Base-by-base conservation (phyloP, 2,113 vertebrate species). In the Lampris incognitus region DNA sequence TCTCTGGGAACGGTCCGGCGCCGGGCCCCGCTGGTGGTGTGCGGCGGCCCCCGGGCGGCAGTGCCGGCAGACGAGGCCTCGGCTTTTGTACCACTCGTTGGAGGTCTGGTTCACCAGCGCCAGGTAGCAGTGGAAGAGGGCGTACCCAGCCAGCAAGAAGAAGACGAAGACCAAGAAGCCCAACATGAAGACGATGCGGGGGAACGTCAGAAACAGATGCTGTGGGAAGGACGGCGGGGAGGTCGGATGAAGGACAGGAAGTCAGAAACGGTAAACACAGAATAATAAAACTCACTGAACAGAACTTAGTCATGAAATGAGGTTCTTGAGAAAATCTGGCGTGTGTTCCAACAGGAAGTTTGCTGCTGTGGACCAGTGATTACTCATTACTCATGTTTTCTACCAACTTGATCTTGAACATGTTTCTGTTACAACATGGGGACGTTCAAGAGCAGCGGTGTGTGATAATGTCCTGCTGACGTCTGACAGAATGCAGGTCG, bases 181-280 rank as follows among this genome's bases (percentile, higher is more conserved):
- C 72, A 99, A 91, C 94, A 97, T 95, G 94, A 98, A 97, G 86
- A 99, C 80, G 3, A 98, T 95, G 84, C 97, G 90, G 0, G 98
- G 97, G 50, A 99, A 99, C 6, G 95, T 96, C 93, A 99, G 66
- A 91, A 99, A 99, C 60, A 99, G 95, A 84, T 97, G 94, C 98
- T 99, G 88, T 49, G 82, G 76, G 76, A 64, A 83, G 24, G 86
- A 50, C 57, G 41, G 24, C 10, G 10, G 10, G 48, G 41, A 46
- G 11, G 7, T 9, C 13, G 5, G 4, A 9, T 7, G 9, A 38
- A 56, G 6, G 6, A 58, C 10, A 52, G 50, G 4, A 49, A 36
- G 8, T 10, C 8, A 56, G 49, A 51, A 65, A 13, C 13, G 62
- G 36, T 59, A 3, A 36, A 4, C 11, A 49, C 13, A 54, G 54